phyloP scores from a whole-genome alignment of 1,140 invertebrate genomes.

The Gonioctena quinquepunctata region DNA sequence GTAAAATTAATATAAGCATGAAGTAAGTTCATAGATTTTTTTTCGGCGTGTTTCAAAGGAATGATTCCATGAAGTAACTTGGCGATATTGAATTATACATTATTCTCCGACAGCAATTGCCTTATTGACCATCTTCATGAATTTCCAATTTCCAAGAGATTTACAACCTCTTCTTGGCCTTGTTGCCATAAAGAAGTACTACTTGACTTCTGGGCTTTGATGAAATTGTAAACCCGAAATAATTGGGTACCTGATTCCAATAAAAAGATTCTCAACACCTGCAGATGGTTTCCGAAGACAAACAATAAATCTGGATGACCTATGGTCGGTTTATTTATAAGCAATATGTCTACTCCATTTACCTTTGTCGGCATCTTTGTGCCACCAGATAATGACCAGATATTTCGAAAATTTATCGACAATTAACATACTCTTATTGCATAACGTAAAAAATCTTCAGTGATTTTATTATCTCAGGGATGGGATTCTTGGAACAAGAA shows the following conservation, averaged over 20 bases:
- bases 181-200: constrained; percentile 6
- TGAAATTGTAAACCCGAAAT: not conserved
- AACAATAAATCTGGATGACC: constrained; percentile 23
- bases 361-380: constrained; percentile 34
- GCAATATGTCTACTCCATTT: constrained; percentile 36
- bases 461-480: constrained; percentile 7
- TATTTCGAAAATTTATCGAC: constrained; percentile 41
- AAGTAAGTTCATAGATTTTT: too few relatives aligned
- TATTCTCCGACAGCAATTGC: too few relatives aligned
- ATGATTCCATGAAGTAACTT: too few relatives aligned
- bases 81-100: too few relatives aligned
- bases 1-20: too few relatives aligned
- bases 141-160: not conserved
- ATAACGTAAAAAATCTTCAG: constrained; percentile 16
- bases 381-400: constrained; percentile 35
- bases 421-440: constrained; percentile 30
- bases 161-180: not conserved
- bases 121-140: too few relatives aligned
- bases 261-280: constrained; percentile 26
- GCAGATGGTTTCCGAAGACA: constrained; percentile 13
- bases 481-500: not conserved
- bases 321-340: constrained; percentile 30
- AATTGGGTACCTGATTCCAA: constrained; percentile 8
- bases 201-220: constrained; percentile 5
- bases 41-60: too few relatives aligned